These are phyloP conservation scores for Tachyglossus aculeatus DNA, from an alignment of 2,797 vertebrate genomes.

Conservation along the genomic window DNA sequence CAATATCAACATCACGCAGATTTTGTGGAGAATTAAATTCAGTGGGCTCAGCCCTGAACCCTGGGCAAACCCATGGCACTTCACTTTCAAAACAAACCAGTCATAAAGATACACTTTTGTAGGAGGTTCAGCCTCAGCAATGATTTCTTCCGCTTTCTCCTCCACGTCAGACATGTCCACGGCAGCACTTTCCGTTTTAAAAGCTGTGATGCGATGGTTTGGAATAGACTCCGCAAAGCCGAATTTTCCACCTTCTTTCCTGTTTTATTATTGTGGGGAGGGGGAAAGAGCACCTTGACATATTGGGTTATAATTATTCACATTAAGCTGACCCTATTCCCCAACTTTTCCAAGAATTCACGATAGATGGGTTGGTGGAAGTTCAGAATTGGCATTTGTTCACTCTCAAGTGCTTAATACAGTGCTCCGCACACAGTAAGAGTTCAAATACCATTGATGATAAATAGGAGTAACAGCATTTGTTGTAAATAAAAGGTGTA, in stretches of 20 bases:
- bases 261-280: conserved; percentile 55
- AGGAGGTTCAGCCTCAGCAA: conserved; percentile 78
- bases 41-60: too few relatives aligned
- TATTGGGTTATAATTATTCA: neutral
- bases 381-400: too few relatives aligned
- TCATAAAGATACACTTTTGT: conserved; percentile 83
- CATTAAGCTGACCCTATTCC: too few relatives aligned
- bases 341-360: too few relatives aligned
- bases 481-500: neutral
- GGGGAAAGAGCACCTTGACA: neutral
- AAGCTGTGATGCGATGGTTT: conserved; percentile 87
- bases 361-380: too few relatives aligned
- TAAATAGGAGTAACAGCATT: neutral
- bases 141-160: conserved; percentile 81
- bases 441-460: neutral
- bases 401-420: too few relatives aligned
- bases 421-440: too few relatives aligned
- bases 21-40: neutral
- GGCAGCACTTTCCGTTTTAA: conserved; percentile 82
- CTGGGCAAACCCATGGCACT: too few relatives aligned
- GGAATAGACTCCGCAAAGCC: conserved; percentile 93
- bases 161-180: conserved; percentile 80
- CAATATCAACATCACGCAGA: too few relatives aligned
- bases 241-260: conserved; percentile 90
- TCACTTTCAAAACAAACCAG: neutral